These are phyloP conservation scores for Sarotherodon lohbergeri DNA, from an alignment of 2,113 vertebrate species.

Conservation along the genomic window DNA sequence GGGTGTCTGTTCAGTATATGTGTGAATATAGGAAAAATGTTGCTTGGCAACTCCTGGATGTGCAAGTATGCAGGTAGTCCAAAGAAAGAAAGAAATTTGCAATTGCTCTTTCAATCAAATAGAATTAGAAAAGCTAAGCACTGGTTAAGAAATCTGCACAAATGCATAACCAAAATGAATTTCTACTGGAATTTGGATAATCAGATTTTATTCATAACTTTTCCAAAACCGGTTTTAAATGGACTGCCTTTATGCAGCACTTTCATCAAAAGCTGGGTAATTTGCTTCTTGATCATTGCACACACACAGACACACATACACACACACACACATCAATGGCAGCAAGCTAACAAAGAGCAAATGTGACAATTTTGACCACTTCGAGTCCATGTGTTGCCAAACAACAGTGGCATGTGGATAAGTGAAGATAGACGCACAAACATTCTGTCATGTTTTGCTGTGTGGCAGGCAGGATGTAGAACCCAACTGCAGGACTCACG, in stretches of 20 bases:
- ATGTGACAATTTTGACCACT: not conserved
- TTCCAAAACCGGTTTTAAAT: fast-evolving
- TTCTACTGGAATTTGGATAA: not conserved
- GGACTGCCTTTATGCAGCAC: not conserved
- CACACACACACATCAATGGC: not conserved
- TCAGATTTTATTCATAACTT: not conserved
- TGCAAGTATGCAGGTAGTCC: not conserved
- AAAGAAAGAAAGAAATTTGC: not conserved
- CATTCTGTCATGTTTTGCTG: not conserved
- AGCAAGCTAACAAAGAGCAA: not conserved
- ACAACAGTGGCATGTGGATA: fast-evolving
- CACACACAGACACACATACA: not conserved
- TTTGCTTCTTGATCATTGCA: not conserved
- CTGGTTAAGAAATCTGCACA: not conserved
- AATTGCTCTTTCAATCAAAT: not conserved
- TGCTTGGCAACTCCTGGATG: not conserved
- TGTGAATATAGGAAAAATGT: not conserved
- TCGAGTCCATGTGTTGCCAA: not conserved
- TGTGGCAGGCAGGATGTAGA: not conserved
- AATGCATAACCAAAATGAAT: not conserved
- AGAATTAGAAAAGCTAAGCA: not conserved
- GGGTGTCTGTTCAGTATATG: not conserved
- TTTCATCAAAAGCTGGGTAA: not conserved
- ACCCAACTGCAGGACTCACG: not conserved
- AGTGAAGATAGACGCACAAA: not conserved